These are phyloP conservation scores for Reinhardtius hippoglossoides DNA, from an alignment of 2,113 vertebrate genomes.

Conservation along the genomic window DNA sequence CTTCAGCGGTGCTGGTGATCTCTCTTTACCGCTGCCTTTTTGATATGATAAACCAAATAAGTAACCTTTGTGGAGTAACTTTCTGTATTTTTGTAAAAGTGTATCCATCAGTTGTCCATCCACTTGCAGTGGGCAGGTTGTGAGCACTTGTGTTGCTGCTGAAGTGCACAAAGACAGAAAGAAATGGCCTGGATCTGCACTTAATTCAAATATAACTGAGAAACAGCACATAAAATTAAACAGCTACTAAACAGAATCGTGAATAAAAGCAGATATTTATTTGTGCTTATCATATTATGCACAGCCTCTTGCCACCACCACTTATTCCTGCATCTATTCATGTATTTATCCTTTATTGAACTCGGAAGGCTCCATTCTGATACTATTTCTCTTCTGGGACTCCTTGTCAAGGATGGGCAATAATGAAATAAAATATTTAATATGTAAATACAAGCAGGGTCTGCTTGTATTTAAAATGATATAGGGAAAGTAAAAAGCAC, in stretches of 20 bases:
- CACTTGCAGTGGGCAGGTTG: constrained; percentile 11
- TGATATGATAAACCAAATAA: constrained; percentile 39
- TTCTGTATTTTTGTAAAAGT: constrained; percentile 9
- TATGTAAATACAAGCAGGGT: too few species aligned
- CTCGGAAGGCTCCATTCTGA: not conserved
- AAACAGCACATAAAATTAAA: not conserved
- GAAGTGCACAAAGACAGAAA: not conserved
- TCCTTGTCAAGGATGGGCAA: too few species aligned
- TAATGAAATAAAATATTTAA: too few species aligned
- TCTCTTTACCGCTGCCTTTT: constrained; percentile 44
- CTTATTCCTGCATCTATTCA: not conserved
- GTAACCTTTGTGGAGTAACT: constrained; percentile 42
- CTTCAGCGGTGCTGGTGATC: constrained; percentile 36
- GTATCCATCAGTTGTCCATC: constrained; percentile 25
- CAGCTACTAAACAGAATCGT: not conserved
- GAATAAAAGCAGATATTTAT: not conserved
- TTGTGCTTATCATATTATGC: constrained; percentile 53
- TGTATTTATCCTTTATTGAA: not conserved
- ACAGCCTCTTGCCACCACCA: constrained; percentile 54
- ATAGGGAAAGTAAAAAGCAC: too few species aligned
- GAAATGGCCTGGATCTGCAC: too few species aligned
- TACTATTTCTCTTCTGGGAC: too few species aligned
- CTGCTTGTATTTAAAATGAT: too few species aligned
- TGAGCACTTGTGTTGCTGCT: constrained; percentile 42
- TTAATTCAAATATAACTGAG: not conserved